Evolutionary conservation across 2,113 vertebrate genomes (phyloP).

Genomic region (Sardina pilchardus): DNA sequence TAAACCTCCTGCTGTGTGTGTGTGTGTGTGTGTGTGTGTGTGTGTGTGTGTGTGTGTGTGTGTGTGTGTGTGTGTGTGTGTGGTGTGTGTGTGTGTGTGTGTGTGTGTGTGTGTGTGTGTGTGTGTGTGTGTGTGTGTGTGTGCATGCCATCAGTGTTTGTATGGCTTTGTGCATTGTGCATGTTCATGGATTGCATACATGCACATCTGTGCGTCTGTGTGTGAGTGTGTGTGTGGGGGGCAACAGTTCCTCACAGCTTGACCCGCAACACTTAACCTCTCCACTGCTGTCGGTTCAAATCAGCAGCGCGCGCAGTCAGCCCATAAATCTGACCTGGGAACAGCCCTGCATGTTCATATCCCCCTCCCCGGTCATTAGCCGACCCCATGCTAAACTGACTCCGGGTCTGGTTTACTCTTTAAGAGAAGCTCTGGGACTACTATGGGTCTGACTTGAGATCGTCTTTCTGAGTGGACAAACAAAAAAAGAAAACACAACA

Average conservation of each 20-base stretch:
- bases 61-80: not conserved
- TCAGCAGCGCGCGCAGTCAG: not conserved
- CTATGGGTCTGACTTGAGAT: not conserved
- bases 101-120: not conserved
- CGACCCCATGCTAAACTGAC: not conserved
- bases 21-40: not conserved
- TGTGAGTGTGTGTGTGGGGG: not conserved
- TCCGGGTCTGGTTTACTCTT: not conserved
- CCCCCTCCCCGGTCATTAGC: not conserved
- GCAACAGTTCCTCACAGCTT: conserved; percentile 1
- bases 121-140: not conserved
- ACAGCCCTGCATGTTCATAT: not conserved
- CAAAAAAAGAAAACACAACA: not conserved
- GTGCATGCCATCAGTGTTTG: not conserved
- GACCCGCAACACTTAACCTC: conserved; percentile 10
- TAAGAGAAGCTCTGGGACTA: not conserved
- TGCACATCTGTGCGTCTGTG: not conserved
- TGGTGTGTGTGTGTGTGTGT: not conserved
- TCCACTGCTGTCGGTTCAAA: conserved; percentile 16
- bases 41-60: not conserved
- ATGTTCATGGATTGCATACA: no score
- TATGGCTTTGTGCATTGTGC: not conserved
- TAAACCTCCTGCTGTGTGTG: not conserved
- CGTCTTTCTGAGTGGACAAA: not conserved
- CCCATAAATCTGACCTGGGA: conserved; percentile 14